These are phyloP conservation scores for Sterrhoptilus dennistouni DNA, from an alignment of 2,113 vertebrate species.

Conservation along the genomic window DNA sequence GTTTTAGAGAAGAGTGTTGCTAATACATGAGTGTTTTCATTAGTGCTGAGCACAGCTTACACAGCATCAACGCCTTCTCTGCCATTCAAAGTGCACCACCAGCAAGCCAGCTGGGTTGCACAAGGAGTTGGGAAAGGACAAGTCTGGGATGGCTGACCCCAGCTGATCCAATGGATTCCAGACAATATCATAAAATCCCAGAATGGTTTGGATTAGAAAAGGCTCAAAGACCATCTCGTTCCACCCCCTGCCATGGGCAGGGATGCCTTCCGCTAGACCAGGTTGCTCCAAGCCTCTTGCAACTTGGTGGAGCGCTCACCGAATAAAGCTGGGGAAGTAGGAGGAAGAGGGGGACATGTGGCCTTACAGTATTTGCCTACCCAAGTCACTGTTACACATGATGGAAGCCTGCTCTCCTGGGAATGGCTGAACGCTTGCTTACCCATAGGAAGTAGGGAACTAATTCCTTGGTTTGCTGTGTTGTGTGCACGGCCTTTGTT, in stretches of 20 bases:
- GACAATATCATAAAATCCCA: not conserved
- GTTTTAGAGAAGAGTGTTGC: not conserved
- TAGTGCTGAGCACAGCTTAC: not conserved
- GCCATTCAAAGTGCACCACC: not conserved
- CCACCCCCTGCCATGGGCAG: not conserved
- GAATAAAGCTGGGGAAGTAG: not conserved
- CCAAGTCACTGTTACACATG: not conserved
- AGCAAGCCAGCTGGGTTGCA: not conserved
- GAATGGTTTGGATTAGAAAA: not conserved
- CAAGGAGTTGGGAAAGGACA: not conserved
- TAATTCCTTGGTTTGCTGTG: not conserved
- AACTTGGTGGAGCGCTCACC: not conserved
- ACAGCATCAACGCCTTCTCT: not conserved
- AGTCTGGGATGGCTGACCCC: not conserved
- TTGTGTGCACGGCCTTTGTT: not conserved
- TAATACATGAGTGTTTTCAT: not conserved
- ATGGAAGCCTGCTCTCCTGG: not conserved
- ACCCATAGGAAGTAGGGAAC: not conserved
- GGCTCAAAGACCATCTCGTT: not conserved
- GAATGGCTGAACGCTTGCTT: not conserved
- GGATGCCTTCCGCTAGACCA: not conserved
- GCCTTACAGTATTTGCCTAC: accelerated
- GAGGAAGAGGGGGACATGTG: not conserved
- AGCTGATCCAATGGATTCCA: not conserved
- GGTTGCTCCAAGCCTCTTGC: not conserved